Base-by-base conservation (phyloP, 2,113 vertebrate species). In the Bubalus kerabau region DNA sequence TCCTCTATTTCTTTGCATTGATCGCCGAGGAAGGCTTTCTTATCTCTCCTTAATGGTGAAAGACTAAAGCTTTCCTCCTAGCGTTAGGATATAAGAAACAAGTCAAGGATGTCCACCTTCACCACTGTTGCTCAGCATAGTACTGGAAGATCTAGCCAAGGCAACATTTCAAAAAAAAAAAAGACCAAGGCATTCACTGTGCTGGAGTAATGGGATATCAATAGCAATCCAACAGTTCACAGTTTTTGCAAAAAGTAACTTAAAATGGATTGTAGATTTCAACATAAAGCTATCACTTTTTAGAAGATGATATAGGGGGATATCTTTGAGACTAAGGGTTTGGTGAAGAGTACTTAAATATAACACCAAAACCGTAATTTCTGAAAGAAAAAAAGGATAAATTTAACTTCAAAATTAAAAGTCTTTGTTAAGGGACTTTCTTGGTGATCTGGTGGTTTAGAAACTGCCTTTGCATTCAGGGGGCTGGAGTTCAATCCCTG, bases 21-120 rank as follows among this genome's bases (percentile, higher is more conserved):
- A 67, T 67, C 0, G 0, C 16, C 0, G 2, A 19, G 17, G 64
- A n/a, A 67, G 64, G 17, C 64, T 36, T 67, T 67, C 32, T 67
- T 19, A 21, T 36, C 17, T 67, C 32, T 36, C 64, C 40, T 56
- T 94, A 57, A 19, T 46, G n/a, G 54, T 83, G n/a, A 59, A 93
- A 92, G 76, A 74, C 1, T 19, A 62, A 28, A 76, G 43, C 26
- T 92, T 80, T 87, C 46, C 28, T 54, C 36, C 23, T 21, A 28
- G 43, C 21, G 13, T 7, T 8, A 6, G 8, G 56, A 59, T 21
- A 28, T 7, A 8, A 23, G 8, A 36, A 59, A n/a, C 32, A 56
- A 87, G 95, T 32, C 24, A 64, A 62, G 24, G 5, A 84, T 21
- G 7, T 50, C 11, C 13, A 54, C 21, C 40, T n/a, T 57, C 26